Base-by-base conservation (phyloP, 2,888 invertebrate genomes). In the Entomobrya proxima region DNA sequence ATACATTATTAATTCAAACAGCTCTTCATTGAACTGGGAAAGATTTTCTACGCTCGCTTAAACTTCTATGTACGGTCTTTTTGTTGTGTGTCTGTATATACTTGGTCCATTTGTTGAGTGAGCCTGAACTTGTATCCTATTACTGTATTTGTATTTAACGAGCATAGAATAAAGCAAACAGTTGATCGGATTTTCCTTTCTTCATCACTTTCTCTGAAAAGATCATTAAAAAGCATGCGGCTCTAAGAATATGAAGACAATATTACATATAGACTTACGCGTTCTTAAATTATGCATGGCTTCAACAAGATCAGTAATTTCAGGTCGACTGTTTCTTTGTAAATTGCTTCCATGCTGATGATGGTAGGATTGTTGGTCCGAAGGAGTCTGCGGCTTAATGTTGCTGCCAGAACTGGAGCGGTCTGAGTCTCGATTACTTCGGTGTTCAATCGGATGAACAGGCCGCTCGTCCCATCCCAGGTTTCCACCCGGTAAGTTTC, bases 271-370 rank as follows among this genome's bases (percentile, higher is more conserved):
- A 83, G 61, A 75, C 93, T 93, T 92, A 94, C 94, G 94, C 90
- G 94, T 93, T 90, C 93, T 92, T 90, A 94, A 92, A 91, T 94
- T 94, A 91, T 94, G 94, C 93, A 95, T 93, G 80, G 94, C 94
- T 91, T 95, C 96, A 90, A 94, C 94, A 91, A 94, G 94, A 91
- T 94, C 94, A 85, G 94, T 93, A 91, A 95, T 93, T 91, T 94
- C 94, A 90, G 91, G 94, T 84, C 92, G 91, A 77, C 89, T 88
- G 89, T 91, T 92, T 91, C 92, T 92, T 37, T 89, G 89, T 74
- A 86, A 78, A 78, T 85, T 74, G 77, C 74, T 75, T 81, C 79
- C 83, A 50, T 86, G 88, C 52, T 84, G 86, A 76, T 87, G 87
- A 69, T 87, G 76, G 40, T 83, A 86, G 21, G 82, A 81, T 50